phyloP scores from a whole-genome alignment of 2,888 invertebrate species.

The Rosalia funebris region DNA sequence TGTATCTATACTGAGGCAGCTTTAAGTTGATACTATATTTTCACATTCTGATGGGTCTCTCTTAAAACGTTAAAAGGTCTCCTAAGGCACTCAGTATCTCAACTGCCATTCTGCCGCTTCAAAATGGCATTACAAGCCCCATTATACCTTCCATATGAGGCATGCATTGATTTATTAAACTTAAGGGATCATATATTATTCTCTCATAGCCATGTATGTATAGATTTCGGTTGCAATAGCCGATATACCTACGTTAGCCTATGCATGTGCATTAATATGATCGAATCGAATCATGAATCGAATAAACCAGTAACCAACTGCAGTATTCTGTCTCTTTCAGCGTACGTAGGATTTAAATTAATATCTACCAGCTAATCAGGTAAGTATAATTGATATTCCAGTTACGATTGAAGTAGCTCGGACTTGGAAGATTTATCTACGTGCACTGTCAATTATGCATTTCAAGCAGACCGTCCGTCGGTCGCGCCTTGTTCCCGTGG shows the following conservation, averaged over 20 bases:
- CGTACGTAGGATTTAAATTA: not conserved
- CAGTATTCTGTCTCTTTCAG: not conserved
- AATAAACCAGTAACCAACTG: not conserved
- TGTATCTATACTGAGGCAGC: no score
- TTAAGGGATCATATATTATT: not conserved
- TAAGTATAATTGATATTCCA: constrained; percentile 18
- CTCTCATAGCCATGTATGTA: not conserved
- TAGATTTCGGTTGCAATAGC: not conserved
- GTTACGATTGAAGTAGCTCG: constrained; percentile 5
- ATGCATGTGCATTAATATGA: not conserved
- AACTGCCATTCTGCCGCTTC: not conserved
- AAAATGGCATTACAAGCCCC: not conserved
- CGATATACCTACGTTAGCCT: not conserved
- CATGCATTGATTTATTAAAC: not conserved
- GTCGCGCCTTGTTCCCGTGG: constrained; percentile 11
- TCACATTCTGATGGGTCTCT: no score
- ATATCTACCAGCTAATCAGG: constrained; percentile 8
- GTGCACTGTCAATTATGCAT: constrained; percentile 21
- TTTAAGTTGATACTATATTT: no score
- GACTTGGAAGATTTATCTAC: constrained; percentile 19
- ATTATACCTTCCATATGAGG: not conserved
- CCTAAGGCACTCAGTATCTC: not conserved
- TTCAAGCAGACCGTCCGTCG: constrained; percentile 6
- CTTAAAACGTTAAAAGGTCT: not conserved
- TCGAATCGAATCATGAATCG: no score